A percentile compares a stretch with the other conserved stretches of the same genome.
These are phyloP conservation scores for Pollenia griseotomentosa DNA, from an alignment of 2,888 invertebrate species.

Conservation along the genomic window DNA sequence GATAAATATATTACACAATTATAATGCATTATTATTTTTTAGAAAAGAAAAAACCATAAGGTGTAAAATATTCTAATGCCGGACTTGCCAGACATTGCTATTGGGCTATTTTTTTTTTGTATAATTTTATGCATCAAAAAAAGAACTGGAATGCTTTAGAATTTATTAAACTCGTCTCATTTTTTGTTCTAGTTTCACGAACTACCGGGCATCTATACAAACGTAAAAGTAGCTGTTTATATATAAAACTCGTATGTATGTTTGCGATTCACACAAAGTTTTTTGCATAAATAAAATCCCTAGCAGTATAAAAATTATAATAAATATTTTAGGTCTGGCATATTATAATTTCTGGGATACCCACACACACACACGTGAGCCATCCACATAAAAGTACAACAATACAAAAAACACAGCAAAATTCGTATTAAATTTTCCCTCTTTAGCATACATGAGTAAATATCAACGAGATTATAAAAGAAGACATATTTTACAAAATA, in stretches of 20 bases:
- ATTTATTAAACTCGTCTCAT: too few relatives aligned
- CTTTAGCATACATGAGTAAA: constrained; percentile 10
- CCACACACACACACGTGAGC: background rate
- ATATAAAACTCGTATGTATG: background rate
- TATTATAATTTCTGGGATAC: constrained; percentile 27
- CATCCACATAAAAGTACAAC: background rate
- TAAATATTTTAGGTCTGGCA: constrained; percentile 21
- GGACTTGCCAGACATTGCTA: too few relatives aligned
- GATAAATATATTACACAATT: too few relatives aligned
- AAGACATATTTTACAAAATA: constrained; percentile 29
- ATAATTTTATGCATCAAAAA: too few relatives aligned
- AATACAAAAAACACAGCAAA: background rate
- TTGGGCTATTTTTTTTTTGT: too few relatives aligned
- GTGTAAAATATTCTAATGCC: too few relatives aligned
- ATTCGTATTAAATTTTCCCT: background rate
- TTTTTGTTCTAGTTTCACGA: background rate
- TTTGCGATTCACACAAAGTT: constrained; percentile 1
- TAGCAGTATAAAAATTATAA: constrained; percentile 9
- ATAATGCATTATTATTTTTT: too few relatives aligned
- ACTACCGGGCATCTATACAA: background rate
- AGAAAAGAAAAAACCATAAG: too few relatives aligned
- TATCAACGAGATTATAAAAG: background rate
- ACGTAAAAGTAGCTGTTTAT: background rate
- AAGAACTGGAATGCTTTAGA: too few relatives aligned
- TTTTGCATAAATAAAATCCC: constrained; percentile 9